Evolutionary conservation across 2,888 invertebrate genomes (phyloP), one percentile per base, ranked within the genome.

Genomic region (Drosophila fulvimacula): DNA sequence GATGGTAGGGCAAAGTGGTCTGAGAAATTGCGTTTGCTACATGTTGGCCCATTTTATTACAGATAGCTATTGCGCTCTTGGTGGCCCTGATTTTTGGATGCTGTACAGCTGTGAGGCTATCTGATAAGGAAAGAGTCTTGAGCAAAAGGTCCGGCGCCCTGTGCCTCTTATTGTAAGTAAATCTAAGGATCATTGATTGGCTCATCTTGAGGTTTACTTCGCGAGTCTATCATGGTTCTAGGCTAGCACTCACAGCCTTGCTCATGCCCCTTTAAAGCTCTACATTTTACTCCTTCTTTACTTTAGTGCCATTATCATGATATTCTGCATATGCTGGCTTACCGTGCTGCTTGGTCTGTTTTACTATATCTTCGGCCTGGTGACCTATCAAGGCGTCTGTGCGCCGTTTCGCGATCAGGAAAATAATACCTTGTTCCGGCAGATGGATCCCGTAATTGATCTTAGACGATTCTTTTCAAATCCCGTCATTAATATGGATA

Each of bases 271-370:
- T 42, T n/a, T n/a, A n/a, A n/a, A n/a, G n/a, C n/a, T n/a, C n/a
- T n/a, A n/a, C n/a, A 0, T 39, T n/a, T 1, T 1, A 0, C 15
- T 41, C 51, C 66, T 51, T 58, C 66, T 51, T 58, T 72, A 51
- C 30, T 61, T 61, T 93, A 96, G 96, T 90, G 96, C 95, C 68
- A 95, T 96, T 68, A 95, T 95, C 90, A 92, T 96, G 70, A 96
- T 96, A 92, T 97, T 97, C 93, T 89, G 96, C 53, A 93, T 95
- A 73, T 96, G 96, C 73, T 95, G 95, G 30, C 92, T 94, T 46
- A 93, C 96, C 66, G 94, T 96, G 84, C 91, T 94, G 27, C 93
- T 96, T 75, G 94, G 96, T 49, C 92, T 96, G 15, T 93, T 93
- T 5, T 95, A 96, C 92, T 96, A 97, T 93, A 83, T 95, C 49